phyloP scores from a whole-genome alignment of 2,888 invertebrate genomes.

The Leptinotarsa rubiginosa region DNA sequence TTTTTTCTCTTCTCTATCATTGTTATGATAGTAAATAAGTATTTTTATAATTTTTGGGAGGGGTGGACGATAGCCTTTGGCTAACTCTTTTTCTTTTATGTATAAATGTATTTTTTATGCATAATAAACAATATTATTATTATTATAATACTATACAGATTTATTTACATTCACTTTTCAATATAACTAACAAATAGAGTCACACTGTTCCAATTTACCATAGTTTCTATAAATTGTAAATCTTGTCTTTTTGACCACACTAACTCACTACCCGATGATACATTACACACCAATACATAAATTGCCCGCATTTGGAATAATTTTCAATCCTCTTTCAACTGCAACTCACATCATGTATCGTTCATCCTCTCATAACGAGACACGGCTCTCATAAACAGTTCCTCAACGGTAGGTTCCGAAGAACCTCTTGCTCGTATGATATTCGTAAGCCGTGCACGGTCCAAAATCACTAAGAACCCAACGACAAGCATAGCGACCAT shows the following conservation, averaged over 20 bases:
- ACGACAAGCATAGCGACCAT: constrained; percentile 54
- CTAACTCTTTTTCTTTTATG: no score
- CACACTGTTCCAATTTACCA: no score
- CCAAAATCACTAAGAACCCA: constrained; percentile 53
- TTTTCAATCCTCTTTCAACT: neutral
- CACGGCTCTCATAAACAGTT: constrained; percentile 36
- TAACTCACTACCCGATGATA: neutral
- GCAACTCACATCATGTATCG: neutral
- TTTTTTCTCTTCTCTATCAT: no score
- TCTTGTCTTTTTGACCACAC: no score
- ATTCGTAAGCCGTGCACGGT: constrained; percentile 52
- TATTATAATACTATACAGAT: no score
- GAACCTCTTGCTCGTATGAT: constrained; percentile 51
- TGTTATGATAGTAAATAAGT: no score
- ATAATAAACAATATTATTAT: no score
- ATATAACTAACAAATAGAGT: no score
- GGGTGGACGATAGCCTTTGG: no score
- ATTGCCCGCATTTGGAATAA: neutral
- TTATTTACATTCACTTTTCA: no score
- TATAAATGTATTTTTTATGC: no score
- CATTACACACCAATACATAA: neutral
- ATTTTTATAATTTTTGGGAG: no score
- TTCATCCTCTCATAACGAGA: neutral
- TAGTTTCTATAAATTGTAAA: neutral
- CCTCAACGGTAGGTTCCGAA: constrained; percentile 30